Conservation (phyloP, 2,113 vertebrate genomes). For the Solenodon paradoxus region DNA sequence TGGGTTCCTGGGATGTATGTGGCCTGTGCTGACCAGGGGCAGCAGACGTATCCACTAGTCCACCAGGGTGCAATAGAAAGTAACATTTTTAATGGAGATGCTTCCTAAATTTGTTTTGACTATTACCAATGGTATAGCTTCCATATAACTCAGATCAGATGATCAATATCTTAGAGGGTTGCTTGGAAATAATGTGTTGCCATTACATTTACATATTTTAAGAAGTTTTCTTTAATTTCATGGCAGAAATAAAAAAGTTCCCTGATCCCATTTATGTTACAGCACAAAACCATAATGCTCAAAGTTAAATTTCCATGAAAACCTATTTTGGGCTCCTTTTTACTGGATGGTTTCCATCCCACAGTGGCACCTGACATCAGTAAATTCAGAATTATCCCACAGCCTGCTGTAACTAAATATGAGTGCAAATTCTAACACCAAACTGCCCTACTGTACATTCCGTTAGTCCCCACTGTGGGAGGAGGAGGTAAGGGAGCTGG, state of each 20-base stretch:
- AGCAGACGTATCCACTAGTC: too few relatives aligned
- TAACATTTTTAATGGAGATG: background rate
- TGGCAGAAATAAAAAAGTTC: background rate
- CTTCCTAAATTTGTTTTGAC: background rate
- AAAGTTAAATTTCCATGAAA: slow-evolving; percentile 16
- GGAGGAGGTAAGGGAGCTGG: background rate
- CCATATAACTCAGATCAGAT: background rate
- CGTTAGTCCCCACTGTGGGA: background rate
- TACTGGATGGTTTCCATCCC: background rate
- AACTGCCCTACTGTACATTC: background rate
- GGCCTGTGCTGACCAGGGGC: too few relatives aligned
- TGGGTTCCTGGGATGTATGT: too few relatives aligned
- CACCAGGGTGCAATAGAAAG: too few relatives aligned
- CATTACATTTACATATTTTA: background rate
- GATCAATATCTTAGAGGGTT: background rate
- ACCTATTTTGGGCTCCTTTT: background rate
- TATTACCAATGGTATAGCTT: background rate
- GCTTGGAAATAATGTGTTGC: background rate
- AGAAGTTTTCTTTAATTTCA: background rate
- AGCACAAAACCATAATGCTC: background rate
- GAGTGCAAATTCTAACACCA: background rate
- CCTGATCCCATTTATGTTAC: slow-evolving; percentile 27
- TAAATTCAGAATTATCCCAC: background rate
- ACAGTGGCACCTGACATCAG: background rate
- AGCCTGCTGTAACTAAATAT: background rate